Conservation (phyloP, 2,888 invertebrate species). For the Drosophila affinis region DNA sequence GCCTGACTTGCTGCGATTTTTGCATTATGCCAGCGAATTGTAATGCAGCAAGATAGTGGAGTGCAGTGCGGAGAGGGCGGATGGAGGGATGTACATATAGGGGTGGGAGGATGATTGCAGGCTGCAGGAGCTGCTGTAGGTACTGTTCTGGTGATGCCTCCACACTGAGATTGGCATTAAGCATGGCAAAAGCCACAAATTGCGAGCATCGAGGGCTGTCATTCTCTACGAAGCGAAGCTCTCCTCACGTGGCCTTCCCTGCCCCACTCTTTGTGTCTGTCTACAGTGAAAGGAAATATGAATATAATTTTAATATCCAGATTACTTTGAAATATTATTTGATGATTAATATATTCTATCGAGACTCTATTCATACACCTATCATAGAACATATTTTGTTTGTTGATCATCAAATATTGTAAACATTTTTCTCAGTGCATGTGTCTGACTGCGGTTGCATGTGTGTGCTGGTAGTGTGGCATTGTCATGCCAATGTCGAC, state of each 20-base stretch:
- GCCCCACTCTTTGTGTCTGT: neutral
- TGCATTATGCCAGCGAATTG: constrained; percentile 51
- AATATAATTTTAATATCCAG: no score
- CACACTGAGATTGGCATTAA: constrained; percentile 69
- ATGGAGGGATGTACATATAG: neutral
- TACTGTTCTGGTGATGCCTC: constrained; percentile 5
- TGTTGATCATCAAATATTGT: no score
- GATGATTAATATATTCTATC: no score
- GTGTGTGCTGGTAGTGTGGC: constrained; percentile 8
- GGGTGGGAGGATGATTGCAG: neutral
- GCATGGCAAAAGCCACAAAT: constrained; percentile 64
- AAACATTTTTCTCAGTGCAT: constrained; percentile 5
- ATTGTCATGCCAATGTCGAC: constrained; percentile 59
- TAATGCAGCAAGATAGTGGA: constrained; percentile 44
- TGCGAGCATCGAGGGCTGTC: constrained; percentile 51
- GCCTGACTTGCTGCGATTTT: constrained; percentile 71
- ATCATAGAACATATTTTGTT: no score
- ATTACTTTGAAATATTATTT: no score
- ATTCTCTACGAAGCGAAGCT: constrained; percentile 12
- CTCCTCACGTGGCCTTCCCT: neutral
- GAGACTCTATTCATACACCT: no score
- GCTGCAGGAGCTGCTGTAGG: neutral
- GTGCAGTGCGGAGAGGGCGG: constrained; percentile 13
- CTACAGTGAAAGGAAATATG: neutral
- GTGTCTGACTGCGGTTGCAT: neutral